These are phyloP conservation scores for Myripristis murdjan DNA, from an alignment of 2,797 vertebrate species.

Conservation along the genomic window DNA sequence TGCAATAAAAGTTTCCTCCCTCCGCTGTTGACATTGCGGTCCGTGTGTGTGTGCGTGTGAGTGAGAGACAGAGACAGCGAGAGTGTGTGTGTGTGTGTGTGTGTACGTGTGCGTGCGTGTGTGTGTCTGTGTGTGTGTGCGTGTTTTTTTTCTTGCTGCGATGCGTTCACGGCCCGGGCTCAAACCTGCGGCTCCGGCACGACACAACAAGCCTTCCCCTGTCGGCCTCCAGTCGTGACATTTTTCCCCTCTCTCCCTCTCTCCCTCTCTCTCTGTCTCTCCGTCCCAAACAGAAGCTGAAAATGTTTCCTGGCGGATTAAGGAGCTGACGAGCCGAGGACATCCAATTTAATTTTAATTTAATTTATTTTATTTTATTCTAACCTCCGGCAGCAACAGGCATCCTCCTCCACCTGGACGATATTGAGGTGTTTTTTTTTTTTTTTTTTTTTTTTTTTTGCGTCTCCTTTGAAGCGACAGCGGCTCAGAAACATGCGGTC, in stretches of 20 bases:
- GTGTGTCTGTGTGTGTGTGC: no score
- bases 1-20: conserved; percentile 46
- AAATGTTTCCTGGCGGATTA: conserved; percentile 46
- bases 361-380: neutral
- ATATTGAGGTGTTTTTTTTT: neutral
- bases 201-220: neutral
- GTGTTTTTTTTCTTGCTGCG: neutral
- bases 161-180: conserved; percentile 22
- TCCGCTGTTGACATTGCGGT: neutral
- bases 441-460: no score
- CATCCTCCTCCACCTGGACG: neutral
- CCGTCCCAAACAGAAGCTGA: neutral
- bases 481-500: neutral
- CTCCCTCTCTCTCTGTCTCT: no score
- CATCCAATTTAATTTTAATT: neutral
- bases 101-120: no score
- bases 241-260: no score
- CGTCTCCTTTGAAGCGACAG: neutral
- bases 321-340: conserved; percentile 13
- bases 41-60: no score
- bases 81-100: no score
- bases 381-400: conserved; percentile 21
- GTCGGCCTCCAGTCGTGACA: no score
- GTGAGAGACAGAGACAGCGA: no score
- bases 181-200: conserved; percentile 32